Conservation (phyloP, 1,140 invertebrate genomes). For the Heterodera schachtii region DNA sequence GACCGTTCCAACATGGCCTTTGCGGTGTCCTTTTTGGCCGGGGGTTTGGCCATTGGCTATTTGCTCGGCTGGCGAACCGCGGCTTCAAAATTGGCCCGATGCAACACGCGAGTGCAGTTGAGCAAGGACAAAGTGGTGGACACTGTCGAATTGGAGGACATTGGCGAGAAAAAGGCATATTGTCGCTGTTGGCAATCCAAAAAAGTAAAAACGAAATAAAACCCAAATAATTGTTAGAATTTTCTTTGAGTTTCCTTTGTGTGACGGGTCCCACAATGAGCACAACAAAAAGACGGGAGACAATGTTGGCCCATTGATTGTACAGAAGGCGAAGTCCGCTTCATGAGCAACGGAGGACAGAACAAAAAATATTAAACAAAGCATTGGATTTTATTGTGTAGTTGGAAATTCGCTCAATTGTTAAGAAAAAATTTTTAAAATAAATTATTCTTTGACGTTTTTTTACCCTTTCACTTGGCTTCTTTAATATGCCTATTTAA, state of each 20-base stretch:
- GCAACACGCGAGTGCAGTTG: slow-evolving; percentile 31
- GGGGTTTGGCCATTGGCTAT: slow-evolving; percentile 44
- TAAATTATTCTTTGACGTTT: no score
- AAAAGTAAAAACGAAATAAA: slow-evolving; percentile 35
- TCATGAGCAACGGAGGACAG: neutral
- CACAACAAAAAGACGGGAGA: slow-evolving; percentile 54
- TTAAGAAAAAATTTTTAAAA: no score
- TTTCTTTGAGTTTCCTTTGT: slow-evolving; percentile 49
- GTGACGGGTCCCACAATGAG: slow-evolving; percentile 44
- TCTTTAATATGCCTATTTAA: no score
- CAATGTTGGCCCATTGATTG: slow-evolving; percentile 51
- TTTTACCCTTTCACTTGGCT: no score
- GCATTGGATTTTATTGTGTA: no score
- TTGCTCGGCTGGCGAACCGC: slow-evolving; percentile 25
- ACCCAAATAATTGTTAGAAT: no score
- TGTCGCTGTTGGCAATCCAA: slow-evolving; percentile 55
- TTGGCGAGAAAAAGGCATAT: slow-evolving; percentile 45
- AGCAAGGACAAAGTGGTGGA: slow-evolving; percentile 49
- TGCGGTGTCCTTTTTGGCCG: slow-evolving; percentile 36
- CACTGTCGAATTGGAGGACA: slow-evolving; percentile 49
- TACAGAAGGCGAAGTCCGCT: slow-evolving; percentile 35
- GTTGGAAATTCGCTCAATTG: no score
- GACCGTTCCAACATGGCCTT: slow-evolving; percentile 34
- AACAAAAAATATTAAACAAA: no score
- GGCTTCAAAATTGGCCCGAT: neutral